phyloP scores from a whole-genome alignment of 2,888 invertebrate species.

The Dasysyrphus tricinctus region DNA sequence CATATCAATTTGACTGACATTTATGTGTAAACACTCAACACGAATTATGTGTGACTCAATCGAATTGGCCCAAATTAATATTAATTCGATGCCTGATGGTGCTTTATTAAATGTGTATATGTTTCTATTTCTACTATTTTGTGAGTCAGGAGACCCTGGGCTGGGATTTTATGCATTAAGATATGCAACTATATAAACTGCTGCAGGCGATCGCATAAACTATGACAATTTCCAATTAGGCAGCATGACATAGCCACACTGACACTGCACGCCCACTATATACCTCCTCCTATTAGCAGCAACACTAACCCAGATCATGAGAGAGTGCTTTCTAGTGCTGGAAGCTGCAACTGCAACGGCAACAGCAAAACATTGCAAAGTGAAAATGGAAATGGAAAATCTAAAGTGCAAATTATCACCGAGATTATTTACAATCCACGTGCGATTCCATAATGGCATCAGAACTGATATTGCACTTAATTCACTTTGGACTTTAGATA shows the following conservation, averaged over 20 bases:
- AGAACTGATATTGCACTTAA: constrained; percentile 76
- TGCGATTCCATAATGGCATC: constrained; percentile 76
- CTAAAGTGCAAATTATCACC: constrained; percentile 76
- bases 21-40: constrained; percentile 69
- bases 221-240: constrained; percentile 69
- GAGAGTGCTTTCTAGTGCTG: constrained; percentile 31
- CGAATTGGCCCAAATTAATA: constrained; percentile 76
- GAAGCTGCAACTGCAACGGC: constrained; percentile 49
- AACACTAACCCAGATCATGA: constrained; percentile 62
- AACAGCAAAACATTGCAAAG: constrained; percentile 77
- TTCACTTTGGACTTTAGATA: constrained; percentile 72
- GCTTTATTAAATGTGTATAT: constrained; percentile 65
- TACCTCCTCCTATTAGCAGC: constrained; percentile 34
- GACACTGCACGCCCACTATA: constrained; percentile 7
- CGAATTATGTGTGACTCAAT: constrained; percentile 70
- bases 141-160: constrained; percentile 30
- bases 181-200: constrained; percentile 21
- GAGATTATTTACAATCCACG: constrained; percentile 76
- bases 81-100: constrained; percentile 68
- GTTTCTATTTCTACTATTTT: constrained; percentile 11
- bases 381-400: constrained; percentile 81
- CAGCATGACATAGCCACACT: constrained; percentile 55
- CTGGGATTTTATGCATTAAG: constrained; percentile 32
- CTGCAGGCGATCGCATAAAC: constrained; percentile 46
- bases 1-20: constrained; percentile 56